A percentile compares a stretch with the other conserved stretches of the same genome.
These are phyloP conservation scores for Rallus limicola DNA, from an alignment of 2,113 vertebrate species.

Conservation along the genomic window DNA sequence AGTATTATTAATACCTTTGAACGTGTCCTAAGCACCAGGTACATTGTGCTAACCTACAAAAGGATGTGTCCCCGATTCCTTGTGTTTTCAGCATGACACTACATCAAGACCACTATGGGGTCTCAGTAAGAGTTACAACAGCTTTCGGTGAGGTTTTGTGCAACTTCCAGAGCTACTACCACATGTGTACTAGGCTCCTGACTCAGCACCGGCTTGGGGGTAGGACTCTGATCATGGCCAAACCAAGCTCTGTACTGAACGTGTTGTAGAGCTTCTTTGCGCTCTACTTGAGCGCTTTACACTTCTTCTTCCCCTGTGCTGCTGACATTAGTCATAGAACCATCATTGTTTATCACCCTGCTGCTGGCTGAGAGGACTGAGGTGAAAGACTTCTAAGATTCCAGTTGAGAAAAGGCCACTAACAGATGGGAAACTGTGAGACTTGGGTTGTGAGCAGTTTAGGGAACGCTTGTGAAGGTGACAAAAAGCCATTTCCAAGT, in stretches of 20 bases:
- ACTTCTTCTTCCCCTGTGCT: background rate
- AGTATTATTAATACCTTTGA: background rate
- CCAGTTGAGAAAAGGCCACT: background rate
- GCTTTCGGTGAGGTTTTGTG: background rate
- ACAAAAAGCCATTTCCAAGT: background rate
- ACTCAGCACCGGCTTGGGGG: background rate
- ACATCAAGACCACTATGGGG: fast-evolving
- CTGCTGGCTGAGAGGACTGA: background rate
- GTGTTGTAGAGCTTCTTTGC: background rate
- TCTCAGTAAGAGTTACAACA: background rate
- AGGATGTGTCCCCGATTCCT: too few relatives aligned
- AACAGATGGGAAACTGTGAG: background rate
- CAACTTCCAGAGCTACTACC: background rate
- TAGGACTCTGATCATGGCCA: fast-evolving
- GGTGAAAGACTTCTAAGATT: background rate
- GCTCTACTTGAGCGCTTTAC: fast-evolving
- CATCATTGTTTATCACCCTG: background rate
- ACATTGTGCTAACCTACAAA: background rate
- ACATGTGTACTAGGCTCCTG: fast-evolving
- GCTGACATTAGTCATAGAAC: background rate
- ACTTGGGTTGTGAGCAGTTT: background rate
- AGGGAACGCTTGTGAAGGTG: background rate
- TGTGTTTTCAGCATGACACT: too few relatives aligned
- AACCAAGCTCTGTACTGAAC: background rate
- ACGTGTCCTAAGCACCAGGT: background rate